Evolutionary conservation across 2,888 invertebrate species (phyloP).

Genomic region (Nematopogon swammerdamellus): DNA sequence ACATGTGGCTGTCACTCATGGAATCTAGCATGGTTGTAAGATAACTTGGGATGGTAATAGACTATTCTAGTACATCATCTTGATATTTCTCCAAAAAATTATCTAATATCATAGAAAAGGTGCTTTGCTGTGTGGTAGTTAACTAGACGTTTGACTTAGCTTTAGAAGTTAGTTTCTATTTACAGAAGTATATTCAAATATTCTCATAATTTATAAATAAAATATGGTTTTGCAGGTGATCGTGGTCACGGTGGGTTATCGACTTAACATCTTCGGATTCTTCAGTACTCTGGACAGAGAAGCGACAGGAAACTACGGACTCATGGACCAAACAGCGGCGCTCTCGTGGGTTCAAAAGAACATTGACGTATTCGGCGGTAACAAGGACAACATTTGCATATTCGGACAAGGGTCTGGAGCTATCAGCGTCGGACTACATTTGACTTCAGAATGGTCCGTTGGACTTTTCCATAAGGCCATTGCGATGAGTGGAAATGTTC

Average conservation of each 20-base stretch:
- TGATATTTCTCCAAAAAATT: too few relatives aligned
- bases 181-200: too few relatives aligned
- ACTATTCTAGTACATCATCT: too few relatives aligned
- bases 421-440: slow-evolving; percentile 73
- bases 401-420: slow-evolving; percentile 81
- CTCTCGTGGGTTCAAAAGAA: slow-evolving; percentile 75
- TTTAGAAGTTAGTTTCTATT: too few relatives aligned
- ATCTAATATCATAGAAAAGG: too few relatives aligned
- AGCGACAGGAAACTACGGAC: slow-evolving; percentile 75
- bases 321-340: slow-evolving; percentile 79
- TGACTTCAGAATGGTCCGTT: slow-evolving; percentile 63
- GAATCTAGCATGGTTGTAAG: too few relatives aligned
- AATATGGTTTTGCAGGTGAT: slow-evolving; percentile 54
- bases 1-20: too few relatives aligned
- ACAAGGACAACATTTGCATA: slow-evolving; percentile 69
- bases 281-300: slow-evolving; percentile 75
- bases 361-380: slow-evolving; percentile 72
- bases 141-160: too few relatives aligned
- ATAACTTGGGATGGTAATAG: too few relatives aligned
- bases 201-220: too few relatives aligned
- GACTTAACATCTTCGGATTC: slow-evolving; percentile 81
- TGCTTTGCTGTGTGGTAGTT: too few relatives aligned
- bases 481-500: slow-evolving; percentile 75
- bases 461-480: slow-evolving; percentile 74
- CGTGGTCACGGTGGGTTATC: slow-evolving; percentile 75